A percentile compares a stretch with the other conserved stretches of the same genome.
Evolutionary conservation across 23 tunicate genomes (phyloP).

Genomic region (Clavelina lepadiformis): DNA sequence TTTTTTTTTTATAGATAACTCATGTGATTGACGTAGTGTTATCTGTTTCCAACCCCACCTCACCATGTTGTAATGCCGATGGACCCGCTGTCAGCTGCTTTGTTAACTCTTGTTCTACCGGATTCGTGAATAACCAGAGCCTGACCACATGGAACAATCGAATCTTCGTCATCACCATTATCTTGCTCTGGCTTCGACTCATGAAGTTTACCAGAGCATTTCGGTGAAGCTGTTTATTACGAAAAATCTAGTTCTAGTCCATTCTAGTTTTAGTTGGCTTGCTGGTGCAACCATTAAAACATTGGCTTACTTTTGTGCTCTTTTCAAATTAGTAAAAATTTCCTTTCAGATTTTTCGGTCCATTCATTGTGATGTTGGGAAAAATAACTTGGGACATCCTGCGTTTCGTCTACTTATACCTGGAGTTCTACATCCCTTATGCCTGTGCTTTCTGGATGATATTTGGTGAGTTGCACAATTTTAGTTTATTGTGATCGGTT

Average conservation of each 20-base stretch:
- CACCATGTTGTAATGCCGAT: background rate
- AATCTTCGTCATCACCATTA: conserved; percentile 43
- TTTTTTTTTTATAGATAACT: background rate
- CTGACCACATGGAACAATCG: conserved; percentile 65
- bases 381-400: conserved; percentile 53
- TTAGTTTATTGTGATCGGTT: no score
- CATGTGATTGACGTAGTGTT: background rate
- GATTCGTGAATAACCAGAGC: conserved; percentile 52
- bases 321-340: background rate
- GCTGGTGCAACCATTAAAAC: no score
- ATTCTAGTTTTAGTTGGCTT: no score
- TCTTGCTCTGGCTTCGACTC: conserved; percentile 61
- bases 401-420: conserved; percentile 59
- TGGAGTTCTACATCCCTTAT: conserved; percentile 77
- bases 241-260: no score
- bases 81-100: no score
- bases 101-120: background rate
- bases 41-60: background rate
- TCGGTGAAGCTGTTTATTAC: conserved; percentile 36
- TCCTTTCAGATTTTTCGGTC: conserved; percentile 55
- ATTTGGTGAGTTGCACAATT: conserved; percentile 77
- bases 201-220: conserved; percentile 83
- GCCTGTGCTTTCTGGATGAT: conserved; percentile 86
- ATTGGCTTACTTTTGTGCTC: background rate
- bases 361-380: conserved; percentile 79